Conservation (phyloP, 2,888 invertebrate species). For the Campoletis raptor region DNA sequence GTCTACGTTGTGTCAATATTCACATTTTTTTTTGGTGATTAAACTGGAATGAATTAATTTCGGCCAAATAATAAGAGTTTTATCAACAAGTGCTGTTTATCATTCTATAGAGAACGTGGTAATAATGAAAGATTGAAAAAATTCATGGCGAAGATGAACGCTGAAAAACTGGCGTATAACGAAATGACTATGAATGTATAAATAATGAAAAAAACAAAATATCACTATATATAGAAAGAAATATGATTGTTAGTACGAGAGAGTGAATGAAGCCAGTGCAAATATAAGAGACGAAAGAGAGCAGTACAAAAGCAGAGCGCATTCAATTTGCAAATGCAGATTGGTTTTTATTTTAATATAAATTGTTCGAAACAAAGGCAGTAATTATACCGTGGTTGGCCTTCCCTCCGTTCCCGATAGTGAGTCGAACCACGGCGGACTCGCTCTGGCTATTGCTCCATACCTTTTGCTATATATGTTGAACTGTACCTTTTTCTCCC, state of each 20-base stretch:
- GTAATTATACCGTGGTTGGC: constrained; percentile 78
- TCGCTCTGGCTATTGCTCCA: constrained; percentile 18
- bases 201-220: background rate
- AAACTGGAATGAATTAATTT: constrained; percentile 76
- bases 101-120: constrained; percentile 75
- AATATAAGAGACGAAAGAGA: constrained; percentile 25
- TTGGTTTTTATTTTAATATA: constrained; percentile 84
- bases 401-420: constrained; percentile 46
- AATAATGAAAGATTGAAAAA: constrained; percentile 24
- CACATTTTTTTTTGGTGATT: constrained; percentile 6
- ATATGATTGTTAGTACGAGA: constrained; percentile 17
- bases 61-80: constrained; percentile 79
- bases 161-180: constrained; percentile 42
- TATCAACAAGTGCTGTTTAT: constrained; percentile 73
- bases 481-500: constrained; percentile 8
- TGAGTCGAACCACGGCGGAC: constrained; percentile 38
- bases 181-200: constrained; percentile 45
- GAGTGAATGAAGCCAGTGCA: constrained; percentile 58
- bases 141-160: constrained; percentile 45
- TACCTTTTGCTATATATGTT: background rate
- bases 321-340: constrained; percentile 83
- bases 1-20: background rate
- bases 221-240: background rate
- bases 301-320: constrained; percentile 63
- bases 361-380: constrained; percentile 82